Percentiles rank a stretch among this genome's conserved stretches.
Conservation (phyloP, 2,888 invertebrate species). For the Polyploca ridens region DNA sequence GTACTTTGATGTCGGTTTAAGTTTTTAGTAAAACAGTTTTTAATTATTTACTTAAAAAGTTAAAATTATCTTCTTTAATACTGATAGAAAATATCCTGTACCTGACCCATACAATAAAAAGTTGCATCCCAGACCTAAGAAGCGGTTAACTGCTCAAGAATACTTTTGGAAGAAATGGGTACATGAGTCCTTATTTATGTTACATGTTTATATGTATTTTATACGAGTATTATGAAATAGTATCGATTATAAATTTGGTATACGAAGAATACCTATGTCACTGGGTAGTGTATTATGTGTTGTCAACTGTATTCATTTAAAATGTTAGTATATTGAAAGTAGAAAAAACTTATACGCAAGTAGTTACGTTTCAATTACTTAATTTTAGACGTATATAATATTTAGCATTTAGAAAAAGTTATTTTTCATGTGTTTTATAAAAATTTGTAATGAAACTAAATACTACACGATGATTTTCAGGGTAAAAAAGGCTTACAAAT, state of each 20-base stretch:
- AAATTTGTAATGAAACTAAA: background rate
- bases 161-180: conserved; percentile 81
- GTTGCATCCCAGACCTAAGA: conserved; percentile 60
- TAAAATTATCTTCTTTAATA: background rate
- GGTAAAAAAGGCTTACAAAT: conserved; percentile 91
- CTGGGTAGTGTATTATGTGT: background rate
- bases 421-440: background rate
- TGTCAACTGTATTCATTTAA: background rate
- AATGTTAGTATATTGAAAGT: no score
- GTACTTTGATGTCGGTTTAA: no score
- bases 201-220: background rate
- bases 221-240: conserved; percentile 9
- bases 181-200: conserved; percentile 27
- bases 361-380: background rate
- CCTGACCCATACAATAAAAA: conserved; percentile 67
- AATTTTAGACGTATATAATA: background rate
- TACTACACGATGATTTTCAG: conserved; percentile 69
- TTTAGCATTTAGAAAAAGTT: background rate
- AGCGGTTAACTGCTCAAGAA: conserved; percentile 69
- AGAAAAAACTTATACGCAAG: no score
- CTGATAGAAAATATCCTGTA: conserved; percentile 63
- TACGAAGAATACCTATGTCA: background rate
- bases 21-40: no score
- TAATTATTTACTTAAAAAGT: no score
- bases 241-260: conserved; percentile 8